Conservation (phyloP, 2,113 vertebrate species). For the Tor tambroides region DNA sequence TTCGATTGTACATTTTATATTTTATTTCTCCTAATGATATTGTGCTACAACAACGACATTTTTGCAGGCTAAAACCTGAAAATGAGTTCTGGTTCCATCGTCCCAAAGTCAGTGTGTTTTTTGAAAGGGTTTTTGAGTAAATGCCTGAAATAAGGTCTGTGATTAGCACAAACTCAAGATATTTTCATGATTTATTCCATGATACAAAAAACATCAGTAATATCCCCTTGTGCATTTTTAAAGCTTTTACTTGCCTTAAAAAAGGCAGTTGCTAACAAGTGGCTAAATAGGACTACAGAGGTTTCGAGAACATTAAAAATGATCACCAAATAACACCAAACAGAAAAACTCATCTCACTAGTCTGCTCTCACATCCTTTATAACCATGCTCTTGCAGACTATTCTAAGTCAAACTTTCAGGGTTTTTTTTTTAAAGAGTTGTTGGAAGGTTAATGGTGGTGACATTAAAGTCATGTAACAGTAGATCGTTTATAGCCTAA, state of each 20-base stretch:
- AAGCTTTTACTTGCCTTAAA: background rate
- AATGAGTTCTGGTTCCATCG: background rate
- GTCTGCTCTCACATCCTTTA: background rate
- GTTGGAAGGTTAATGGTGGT: background rate
- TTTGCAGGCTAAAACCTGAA: no score
- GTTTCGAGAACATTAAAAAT: background rate
- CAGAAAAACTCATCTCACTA: background rate
- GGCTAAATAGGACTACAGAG: background rate
- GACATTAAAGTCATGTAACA: background rate
- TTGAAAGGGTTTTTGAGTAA: no score
- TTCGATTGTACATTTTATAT: background rate
- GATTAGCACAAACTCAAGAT: background rate
- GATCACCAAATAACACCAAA: background rate
- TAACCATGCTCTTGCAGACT: background rate
- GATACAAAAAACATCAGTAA: background rate
- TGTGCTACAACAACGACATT: background rate
- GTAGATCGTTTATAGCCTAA: background rate
- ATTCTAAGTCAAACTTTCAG: background rate
- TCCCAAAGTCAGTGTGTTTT: no score
- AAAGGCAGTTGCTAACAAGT: background rate
- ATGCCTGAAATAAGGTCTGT: background rate
- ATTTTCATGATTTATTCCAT: background rate
- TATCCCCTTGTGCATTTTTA: background rate
- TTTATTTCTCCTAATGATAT: background rate
- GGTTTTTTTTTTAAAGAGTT: background rate